Conservation (phyloP, 1,140 invertebrate species). For the Meteorus sp. region DNA sequence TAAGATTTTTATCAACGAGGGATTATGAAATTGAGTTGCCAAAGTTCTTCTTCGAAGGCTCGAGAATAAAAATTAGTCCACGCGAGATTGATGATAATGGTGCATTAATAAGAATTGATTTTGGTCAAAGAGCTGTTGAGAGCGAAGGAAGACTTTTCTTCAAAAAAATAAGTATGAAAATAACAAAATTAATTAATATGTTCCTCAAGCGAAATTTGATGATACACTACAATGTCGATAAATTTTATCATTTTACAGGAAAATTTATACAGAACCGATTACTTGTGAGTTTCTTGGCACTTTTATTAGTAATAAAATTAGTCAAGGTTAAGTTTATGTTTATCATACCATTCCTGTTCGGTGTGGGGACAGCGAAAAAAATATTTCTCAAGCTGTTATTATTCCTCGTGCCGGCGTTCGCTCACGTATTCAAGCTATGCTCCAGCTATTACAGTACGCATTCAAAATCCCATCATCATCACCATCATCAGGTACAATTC, state of each 20-base stretch:
- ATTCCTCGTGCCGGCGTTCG: slow-evolving; percentile 78
- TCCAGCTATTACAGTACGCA: slow-evolving; percentile 76
- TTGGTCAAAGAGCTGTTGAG: slow-evolving; percentile 59
- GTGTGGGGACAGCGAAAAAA: slow-evolving; percentile 79
- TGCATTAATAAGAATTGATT: slow-evolving; percentile 71
- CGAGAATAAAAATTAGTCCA: slow-evolving; percentile 72
- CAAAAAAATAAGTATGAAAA: slow-evolving; percentile 69
- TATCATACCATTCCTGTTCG: slow-evolving; percentile 72
- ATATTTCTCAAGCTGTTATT: slow-evolving; percentile 76
- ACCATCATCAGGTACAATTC: slow-evolving; percentile 65
- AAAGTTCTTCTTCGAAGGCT: slow-evolving; percentile 70
- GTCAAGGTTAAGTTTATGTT: slow-evolving; percentile 78
- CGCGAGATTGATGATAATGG: slow-evolving; percentile 70
- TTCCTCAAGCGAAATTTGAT: not conserved
- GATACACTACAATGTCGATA: not conserved
- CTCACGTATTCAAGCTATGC: slow-evolving; percentile 82
- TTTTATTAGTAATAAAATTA: slow-evolving; percentile 77
- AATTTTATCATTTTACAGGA: slow-evolving; percentile 62
- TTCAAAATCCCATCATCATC: slow-evolving; percentile 75
- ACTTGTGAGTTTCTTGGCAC: slow-evolving; percentile 70
- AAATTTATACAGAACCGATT: slow-evolving; percentile 77
- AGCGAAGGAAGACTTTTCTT: slow-evolving; percentile 66
- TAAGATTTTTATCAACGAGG: slow-evolving; percentile 75
- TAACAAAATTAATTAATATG: slow-evolving; percentile 4
- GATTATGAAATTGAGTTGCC: slow-evolving; percentile 73